These are phyloP conservation scores for Puntigrus tetrazona DNA, from an alignment of 2,113 vertebrate species.

Conservation along the genomic window DNA sequence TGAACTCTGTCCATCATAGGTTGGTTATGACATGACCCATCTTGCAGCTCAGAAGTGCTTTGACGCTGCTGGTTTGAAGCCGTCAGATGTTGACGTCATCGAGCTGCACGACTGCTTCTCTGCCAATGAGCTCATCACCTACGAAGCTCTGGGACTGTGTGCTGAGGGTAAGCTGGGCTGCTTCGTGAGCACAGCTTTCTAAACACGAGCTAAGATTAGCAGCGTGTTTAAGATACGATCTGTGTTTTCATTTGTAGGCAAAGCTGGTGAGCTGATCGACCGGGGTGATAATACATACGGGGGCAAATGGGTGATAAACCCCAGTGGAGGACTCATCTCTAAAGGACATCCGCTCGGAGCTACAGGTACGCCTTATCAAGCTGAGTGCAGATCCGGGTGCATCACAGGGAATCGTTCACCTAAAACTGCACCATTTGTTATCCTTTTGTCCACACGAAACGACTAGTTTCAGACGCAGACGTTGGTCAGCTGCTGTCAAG, in stretches of 20 bases:
- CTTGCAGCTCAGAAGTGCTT: conserved; percentile 84
- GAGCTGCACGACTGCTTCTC: conserved; percentile 99
- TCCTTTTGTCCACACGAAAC: too few species aligned
- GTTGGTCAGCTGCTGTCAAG: background rate
- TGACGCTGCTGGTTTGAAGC: conserved; percentile 78
- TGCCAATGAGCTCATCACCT: conserved; percentile 90
- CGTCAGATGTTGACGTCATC: conserved; percentile 86
- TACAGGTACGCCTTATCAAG: conserved; percentile 80
- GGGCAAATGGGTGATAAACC: conserved; percentile 96
- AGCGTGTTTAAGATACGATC: background rate
- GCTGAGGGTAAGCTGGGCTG: conserved; percentile 78
- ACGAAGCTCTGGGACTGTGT: conserved; percentile 94
- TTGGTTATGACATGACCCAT: conserved; percentile 90
- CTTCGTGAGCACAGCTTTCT: background rate
- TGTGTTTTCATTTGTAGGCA: conserved; percentile 72
- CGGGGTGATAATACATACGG: conserved; percentile 95
- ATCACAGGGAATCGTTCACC: background rate
- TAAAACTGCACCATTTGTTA: too few species aligned
- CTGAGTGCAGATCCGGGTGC: background rate
- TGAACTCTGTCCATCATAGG: conserved; percentile 68
- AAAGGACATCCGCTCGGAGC: conserved; percentile 97
- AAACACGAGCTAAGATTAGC: background rate
- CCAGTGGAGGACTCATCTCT: conserved; percentile 96
- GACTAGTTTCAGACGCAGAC: too few species aligned
- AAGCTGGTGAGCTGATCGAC: conserved; percentile 89